Evolutionary conservation across 30 jellyfish, hydroid and myxozoan genomes (phyloP).

Genomic region (Cassiopea xamachana): DNA sequence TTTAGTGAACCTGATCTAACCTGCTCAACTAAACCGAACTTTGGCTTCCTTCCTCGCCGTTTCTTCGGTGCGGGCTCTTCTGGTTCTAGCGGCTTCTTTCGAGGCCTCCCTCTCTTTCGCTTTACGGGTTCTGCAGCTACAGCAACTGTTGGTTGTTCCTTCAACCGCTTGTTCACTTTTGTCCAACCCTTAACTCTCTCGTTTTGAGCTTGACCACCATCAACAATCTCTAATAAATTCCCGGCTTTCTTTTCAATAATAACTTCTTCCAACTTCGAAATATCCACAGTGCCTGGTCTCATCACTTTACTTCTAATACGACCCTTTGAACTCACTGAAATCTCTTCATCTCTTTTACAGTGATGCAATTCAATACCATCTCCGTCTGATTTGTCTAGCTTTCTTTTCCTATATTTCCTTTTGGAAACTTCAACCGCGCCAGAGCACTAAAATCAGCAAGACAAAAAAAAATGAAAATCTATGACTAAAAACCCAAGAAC

Average conservation of each 20-base stretch:
- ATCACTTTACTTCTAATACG: conserved; percentile 59
- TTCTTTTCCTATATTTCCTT: not conserved
- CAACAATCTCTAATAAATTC: not conserved
- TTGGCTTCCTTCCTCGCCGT: conserved; percentile 6
- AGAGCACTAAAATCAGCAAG: not conserved
- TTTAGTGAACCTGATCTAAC: conserved; percentile 47
- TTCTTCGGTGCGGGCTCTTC: conserved; percentile 36
- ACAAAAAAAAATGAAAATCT: not conserved
- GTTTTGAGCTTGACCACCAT: not conserved
- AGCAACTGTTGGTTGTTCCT: not conserved
- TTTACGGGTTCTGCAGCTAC: not conserved
- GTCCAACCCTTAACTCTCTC: not conserved
- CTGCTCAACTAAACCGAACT: conserved; percentile 40
- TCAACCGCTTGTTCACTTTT: not conserved
- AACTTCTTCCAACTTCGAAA: conserved; percentile 52
- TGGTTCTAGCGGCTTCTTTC: not conserved
- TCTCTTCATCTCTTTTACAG: not conserved
- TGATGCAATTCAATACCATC: not conserved
- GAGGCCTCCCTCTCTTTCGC: conserved; percentile 63
- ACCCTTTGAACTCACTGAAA: conserved; percentile 64
- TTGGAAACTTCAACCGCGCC: not conserved
- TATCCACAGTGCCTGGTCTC: conserved; percentile 74
- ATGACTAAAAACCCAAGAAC: too few species aligned
- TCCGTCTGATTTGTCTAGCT: not conserved
- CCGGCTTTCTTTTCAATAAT: conserved; percentile 7